Base-by-base conservation (phyloP, 1,140 invertebrate species). In the Drosophila santomea region DNA sequence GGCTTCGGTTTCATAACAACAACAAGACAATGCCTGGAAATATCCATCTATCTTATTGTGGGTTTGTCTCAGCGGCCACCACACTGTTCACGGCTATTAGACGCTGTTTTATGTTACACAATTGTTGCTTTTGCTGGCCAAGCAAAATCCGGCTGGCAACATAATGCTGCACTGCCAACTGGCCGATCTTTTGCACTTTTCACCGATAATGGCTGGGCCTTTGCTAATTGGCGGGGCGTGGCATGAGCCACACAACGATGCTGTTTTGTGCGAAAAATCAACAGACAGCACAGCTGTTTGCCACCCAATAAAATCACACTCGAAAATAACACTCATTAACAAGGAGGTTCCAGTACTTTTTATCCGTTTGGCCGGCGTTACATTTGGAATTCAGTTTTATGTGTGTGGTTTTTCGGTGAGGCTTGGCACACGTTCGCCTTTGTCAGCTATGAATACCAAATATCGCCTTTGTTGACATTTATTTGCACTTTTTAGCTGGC, bases 1-100 rank as follows among this genome's bases (percentile, higher is more conserved):
- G 80, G 62, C 82, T 85, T 81, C 63, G 75, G 82, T 85, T 85
- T 85, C 82, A 88, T 86, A 86, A 83, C 79, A 83, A 88, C 79
- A 81, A 80, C 39, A 55, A 73, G 75, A 86, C 83, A 86, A 86
- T 89, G 84, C 84, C 75, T 83, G 84, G 75, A 88, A 88, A 83
- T 89, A 72, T 54, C 83, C 85, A 76, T 88, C 79, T 82, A 71
- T 74, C 72, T 74, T 48, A 20, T 52, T 52, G 50, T 69, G 32
- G 51, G 58, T 62, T 55, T 64, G 54, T n/a, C 36, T 62, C 15
- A 17, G 17, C 23, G 28, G 28, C 32, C 11, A 20, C 47, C 48
- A 11, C 45, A 41, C 25, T 62, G 56, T 62, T 74, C 38, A 62
- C 72, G 55, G 47, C 63, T 55, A 54, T 74, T 55, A 54, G 48